These are phyloP conservation scores for Acrocephalus kingi DNA, from an alignment of 2,113 vertebrate genomes.

Conservation along the genomic window DNA sequence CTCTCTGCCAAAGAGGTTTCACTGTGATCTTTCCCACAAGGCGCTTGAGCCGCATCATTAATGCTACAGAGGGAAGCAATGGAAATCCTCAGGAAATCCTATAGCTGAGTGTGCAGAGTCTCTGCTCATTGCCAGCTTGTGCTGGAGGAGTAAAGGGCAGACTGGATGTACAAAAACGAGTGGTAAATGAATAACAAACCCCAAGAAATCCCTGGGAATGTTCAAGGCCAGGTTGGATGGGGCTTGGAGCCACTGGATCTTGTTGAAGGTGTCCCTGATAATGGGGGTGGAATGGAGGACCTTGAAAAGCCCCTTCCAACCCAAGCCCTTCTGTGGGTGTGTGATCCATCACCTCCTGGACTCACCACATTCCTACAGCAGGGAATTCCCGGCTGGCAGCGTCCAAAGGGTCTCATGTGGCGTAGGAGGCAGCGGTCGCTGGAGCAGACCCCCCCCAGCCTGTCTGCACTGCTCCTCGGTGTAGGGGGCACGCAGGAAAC, in stretches of 20 bases:
- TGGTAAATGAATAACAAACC: not conserved
- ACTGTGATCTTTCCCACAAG: not conserved
- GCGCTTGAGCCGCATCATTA: not conserved
- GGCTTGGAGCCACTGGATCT: not conserved
- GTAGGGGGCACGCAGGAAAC: conserved; percentile 50
- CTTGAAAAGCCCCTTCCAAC: not conserved
- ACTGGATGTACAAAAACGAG: not conserved
- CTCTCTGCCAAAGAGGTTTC: not conserved
- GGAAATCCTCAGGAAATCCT: not conserved
- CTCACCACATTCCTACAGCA: conserved; percentile 50
- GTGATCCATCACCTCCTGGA: not conserved
- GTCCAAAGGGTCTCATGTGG: not conserved
- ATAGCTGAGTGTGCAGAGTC: rapidly evolving
- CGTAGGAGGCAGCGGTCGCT: not conserved
- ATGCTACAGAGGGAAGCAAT: not conserved
- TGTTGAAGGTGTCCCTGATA: not conserved
- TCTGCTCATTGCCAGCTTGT: not conserved
- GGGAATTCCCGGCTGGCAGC: not conserved
- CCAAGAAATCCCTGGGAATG: not conserved
- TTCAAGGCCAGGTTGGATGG: rapidly evolving
- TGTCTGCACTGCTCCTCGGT: not conserved
- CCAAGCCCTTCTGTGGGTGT: not conserved
- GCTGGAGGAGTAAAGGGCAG: not conserved
- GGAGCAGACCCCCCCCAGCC: conserved; percentile 31
- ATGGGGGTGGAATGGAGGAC: not conserved